A percentile compares a stretch with the other conserved stretches of the same genome.
Evolutionary conservation across 2,797 vertebrate species (phyloP).

Genomic region (Triplophysa yarkandensis): DNA sequence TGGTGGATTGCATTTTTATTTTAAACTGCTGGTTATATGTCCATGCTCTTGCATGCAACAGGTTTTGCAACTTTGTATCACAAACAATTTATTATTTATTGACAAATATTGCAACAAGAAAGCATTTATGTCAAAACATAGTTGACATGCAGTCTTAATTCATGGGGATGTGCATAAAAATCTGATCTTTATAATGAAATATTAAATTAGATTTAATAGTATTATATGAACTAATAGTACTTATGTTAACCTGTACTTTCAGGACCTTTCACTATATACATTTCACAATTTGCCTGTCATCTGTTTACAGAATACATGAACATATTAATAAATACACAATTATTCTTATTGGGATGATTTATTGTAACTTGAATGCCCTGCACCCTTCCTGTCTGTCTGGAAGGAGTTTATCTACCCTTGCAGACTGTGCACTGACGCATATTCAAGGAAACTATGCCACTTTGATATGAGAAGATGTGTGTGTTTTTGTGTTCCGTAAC

Average conservation of each 20-base stretch:
- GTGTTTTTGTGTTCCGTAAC: slow-evolving; percentile 4
- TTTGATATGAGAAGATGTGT: slow-evolving; percentile 34
- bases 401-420: slow-evolving; percentile 49
- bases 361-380: slow-evolving; percentile 18
- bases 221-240: not conserved
- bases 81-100: not conserved
- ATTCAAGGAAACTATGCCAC: slow-evolving; percentile 36
- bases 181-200: too few species aligned
- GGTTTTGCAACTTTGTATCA: not conserved
- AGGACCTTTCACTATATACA: not conserved
- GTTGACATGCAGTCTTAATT: not conserved
- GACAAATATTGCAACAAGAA: not conserved
- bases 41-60: not conserved
- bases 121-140: not conserved
- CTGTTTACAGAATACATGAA: not conserved
- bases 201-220: too few species aligned
- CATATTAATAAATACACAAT: not conserved
- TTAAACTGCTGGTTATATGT: not conserved
- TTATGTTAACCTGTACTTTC: not conserved
- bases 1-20: not conserved
- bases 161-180: not conserved
- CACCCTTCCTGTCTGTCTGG: slow-evolving; percentile 25
- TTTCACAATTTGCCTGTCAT: too few species aligned
- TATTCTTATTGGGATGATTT: slow-evolving; percentile 1
- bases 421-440: slow-evolving; percentile 50